Conservation (phyloP, 2,888 invertebrate species). For the Trachelus tabidus region DNA sequence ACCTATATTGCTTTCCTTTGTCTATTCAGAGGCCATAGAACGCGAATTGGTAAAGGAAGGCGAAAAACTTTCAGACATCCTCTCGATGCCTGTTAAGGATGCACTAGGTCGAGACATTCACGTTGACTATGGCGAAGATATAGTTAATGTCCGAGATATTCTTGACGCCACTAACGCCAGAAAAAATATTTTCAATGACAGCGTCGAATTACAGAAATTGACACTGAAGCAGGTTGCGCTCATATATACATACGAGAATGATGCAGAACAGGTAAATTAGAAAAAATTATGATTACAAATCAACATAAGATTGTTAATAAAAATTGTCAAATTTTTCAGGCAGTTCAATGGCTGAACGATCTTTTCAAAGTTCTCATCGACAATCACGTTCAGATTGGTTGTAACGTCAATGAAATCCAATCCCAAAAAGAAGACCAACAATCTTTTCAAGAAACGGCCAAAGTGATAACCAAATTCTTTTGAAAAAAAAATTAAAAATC, state of each 20-base stretch:
- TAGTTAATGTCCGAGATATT: constrained; percentile 78
- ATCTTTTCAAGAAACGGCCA: constrained; percentile 82
- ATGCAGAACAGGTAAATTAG: constrained; percentile 73
- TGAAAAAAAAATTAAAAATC: background rate
- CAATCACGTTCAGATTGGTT: constrained; percentile 79
- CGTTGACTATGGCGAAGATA: constrained; percentile 78
- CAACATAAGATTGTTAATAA: background rate
- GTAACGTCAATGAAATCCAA: constrained; percentile 78
- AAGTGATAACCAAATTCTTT: constrained; percentile 67
- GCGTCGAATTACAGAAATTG: constrained; percentile 80
- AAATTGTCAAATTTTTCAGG: constrained; percentile 59
- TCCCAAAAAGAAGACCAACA: constrained; percentile 80
- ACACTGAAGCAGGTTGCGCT: constrained; percentile 83
- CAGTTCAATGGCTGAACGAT: constrained; percentile 82
- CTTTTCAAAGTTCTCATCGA: constrained; percentile 77
- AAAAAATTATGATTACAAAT: background rate
- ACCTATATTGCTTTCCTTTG: background rate
- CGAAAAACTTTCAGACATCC: constrained; percentile 80
- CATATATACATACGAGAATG: constrained; percentile 80
- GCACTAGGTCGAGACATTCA: constrained; percentile 78
- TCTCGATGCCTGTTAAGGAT: constrained; percentile 83
- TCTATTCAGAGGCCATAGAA: constrained; percentile 73
- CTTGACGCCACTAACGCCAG: constrained; percentile 77
- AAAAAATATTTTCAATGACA: constrained; percentile 78
- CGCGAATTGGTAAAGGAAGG: constrained; percentile 78